Conservation (phyloP, 2,888 invertebrate genomes). For the Diplolepis rosae region DNA sequence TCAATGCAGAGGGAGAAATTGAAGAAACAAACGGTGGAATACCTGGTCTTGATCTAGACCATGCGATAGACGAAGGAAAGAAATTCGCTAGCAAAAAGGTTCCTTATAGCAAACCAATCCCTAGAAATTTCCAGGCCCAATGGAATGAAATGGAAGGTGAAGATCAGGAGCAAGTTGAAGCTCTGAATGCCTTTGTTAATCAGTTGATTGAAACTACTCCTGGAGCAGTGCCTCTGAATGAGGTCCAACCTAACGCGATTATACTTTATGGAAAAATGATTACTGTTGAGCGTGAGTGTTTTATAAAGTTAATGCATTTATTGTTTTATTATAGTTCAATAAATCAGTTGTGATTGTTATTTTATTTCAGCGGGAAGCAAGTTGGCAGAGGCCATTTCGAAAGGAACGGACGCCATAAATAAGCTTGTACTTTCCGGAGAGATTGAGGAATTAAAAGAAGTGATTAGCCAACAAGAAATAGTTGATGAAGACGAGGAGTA, state of each 20-base stretch:
- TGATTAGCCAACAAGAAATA: conserved; percentile 82
- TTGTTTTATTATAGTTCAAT: not conserved
- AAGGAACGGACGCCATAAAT: conserved; percentile 85
- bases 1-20: conserved; percentile 76
- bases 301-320: not conserved
- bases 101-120: conserved; percentile 97
- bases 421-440: conserved; percentile 87
- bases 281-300: conserved; percentile 80
- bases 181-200: conserved; percentile 80
- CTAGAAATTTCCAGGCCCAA: conserved; percentile 96
- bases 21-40: conserved; percentile 77
- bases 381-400: conserved; percentile 84
- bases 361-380: conserved; percentile 81
- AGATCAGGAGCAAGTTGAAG: conserved; percentile 71
- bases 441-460: conserved; percentile 86
- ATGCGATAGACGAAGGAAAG: conserved; percentile 81
- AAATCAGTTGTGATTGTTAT: not conserved
- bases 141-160: conserved; percentile 88
- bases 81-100: conserved; percentile 84
- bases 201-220: conserved; percentile 86
- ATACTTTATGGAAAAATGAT: conserved; percentile 89
- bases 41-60: conserved; percentile 90
- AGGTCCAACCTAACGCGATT: conserved; percentile 86
- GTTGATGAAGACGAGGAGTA: conserved; percentile 74
- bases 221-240: conserved; percentile 85